Evolutionary conservation across 2,888 invertebrate genomes (phyloP).

Genomic region (Arctia plantaginis): DNA sequence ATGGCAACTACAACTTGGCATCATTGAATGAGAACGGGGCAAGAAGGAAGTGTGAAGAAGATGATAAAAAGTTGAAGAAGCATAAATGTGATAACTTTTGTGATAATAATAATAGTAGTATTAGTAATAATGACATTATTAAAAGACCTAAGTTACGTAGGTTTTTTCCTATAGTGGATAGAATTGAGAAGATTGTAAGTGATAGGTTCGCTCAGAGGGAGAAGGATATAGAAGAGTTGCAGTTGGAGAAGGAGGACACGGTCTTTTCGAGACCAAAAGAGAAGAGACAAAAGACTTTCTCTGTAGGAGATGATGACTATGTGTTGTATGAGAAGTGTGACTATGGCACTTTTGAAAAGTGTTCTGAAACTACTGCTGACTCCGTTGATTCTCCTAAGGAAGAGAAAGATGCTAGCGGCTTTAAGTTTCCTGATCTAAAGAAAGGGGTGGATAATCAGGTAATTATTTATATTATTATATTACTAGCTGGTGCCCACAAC

Average conservation of each 20-base stretch:
- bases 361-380: slow-evolving; percentile 40
- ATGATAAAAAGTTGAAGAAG: slow-evolving; percentile 74
- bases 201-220: slow-evolving; percentile 66
- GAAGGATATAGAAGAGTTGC: slow-evolving; percentile 74
- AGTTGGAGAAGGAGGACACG: slow-evolving; percentile 74
- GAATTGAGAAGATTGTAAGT: slow-evolving; percentile 72
- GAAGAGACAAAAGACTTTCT: slow-evolving; percentile 77
- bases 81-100: slow-evolving; percentile 80
- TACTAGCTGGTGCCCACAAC: too few species aligned
- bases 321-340: slow-evolving; percentile 80
- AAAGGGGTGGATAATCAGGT: slow-evolving; percentile 70
- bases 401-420: slow-evolving; percentile 54
- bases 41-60: slow-evolving; percentile 67
- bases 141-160: slow-evolving; percentile 79
- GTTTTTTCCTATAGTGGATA: slow-evolving; percentile 72
- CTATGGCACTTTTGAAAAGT: slow-evolving; percentile 76
- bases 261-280: slow-evolving; percentile 73
- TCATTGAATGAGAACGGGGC: slow-evolving; percentile 58
- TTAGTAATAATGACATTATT: slow-evolving; percentile 66
- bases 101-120: slow-evolving; percentile 63
- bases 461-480: too few species aligned
- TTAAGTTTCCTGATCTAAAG: slow-evolving; percentile 66
- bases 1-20: slow-evolving; percentile 73
- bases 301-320: slow-evolving; percentile 74
- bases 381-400: slow-evolving; percentile 65